phyloP scores from a whole-genome alignment of 35 echinoderm and acorn worm genomes.

The Apostichopus japonicus region DNA sequence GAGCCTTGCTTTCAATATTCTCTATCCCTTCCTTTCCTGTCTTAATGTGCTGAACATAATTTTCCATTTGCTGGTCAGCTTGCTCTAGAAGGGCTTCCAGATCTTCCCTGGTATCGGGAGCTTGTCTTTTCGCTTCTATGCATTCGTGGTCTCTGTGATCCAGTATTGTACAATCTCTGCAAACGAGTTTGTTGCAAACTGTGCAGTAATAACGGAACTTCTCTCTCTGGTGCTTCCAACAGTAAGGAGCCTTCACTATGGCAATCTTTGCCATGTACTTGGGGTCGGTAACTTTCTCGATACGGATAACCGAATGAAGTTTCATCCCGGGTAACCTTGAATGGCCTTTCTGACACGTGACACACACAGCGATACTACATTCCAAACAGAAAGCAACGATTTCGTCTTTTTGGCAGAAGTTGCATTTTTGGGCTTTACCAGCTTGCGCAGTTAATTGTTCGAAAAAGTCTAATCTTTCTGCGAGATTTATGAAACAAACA shows the following conservation, averaged over 20 bases:
- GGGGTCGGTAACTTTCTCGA: constrained; percentile 43
- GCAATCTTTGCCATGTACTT: constrained; percentile 43
- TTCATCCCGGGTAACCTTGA: constrained; percentile 42
- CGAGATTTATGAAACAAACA: constrained; percentile 29
- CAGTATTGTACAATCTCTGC: constrained; percentile 46
- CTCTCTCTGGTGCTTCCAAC: constrained; percentile 29
- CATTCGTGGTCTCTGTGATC: constrained; percentile 56
- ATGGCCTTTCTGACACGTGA: constrained; percentile 45
- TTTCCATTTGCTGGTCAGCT: constrained; percentile 21
- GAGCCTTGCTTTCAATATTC: background rate
- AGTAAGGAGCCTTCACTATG: constrained; percentile 40
- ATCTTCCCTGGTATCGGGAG: constrained; percentile 3
- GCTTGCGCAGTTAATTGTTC: constrained; percentile 27
- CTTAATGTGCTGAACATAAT: constrained; percentile 3
- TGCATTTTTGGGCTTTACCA: constrained; percentile 36
- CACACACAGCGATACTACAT: constrained; percentile 44
- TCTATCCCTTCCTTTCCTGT: background rate
- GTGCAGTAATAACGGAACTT: constrained; percentile 47
- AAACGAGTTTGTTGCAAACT: constrained; percentile 25
- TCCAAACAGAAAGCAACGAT: constrained; percentile 52
- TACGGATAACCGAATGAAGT: constrained; percentile 28
- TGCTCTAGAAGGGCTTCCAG: background rate
- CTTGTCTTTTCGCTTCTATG: constrained; percentile 47
- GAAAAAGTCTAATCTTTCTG: constrained; percentile 34
- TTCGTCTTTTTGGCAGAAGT: constrained; percentile 35